Conservation (phyloP, 2,888 invertebrate species). For the Noctua janthe region DNA sequence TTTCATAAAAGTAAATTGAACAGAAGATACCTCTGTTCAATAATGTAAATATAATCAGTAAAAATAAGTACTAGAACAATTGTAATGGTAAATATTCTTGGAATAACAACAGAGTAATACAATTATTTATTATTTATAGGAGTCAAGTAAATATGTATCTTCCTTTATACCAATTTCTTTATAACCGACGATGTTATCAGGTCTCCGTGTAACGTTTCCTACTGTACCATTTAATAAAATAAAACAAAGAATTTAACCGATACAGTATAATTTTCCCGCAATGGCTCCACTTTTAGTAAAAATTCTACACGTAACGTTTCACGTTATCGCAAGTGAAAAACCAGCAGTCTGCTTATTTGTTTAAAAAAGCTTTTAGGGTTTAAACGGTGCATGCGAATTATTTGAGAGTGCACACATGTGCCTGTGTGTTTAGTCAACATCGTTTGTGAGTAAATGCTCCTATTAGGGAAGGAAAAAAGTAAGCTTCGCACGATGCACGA, state of each 20-base stretch:
- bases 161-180: not conserved
- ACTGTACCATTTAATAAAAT: slow-evolving; percentile 5
- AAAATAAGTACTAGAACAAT: not conserved
- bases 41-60: not conserved
- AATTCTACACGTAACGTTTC: slow-evolving; percentile 19
- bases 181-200: not conserved
- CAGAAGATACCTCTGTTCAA: not conserved
- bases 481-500: slow-evolving; percentile 19
- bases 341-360: slow-evolving; percentile 52
- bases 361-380: slow-evolving; percentile 60
- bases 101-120: not conserved
- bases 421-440: slow-evolving; percentile 45
- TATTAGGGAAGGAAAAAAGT: slow-evolving; percentile 41
- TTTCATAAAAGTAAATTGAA: not conserved
- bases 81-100: not conserved
- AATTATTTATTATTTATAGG: not conserved
- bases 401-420: slow-evolving; percentile 58
- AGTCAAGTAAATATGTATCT: not conserved
- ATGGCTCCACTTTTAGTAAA: slow-evolving; percentile 32
- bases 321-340: slow-evolving; percentile 50
- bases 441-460: slow-evolving; percentile 40
- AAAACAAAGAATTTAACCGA: slow-evolving; percentile 9
- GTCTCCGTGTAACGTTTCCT: not conserved
- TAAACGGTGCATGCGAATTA: slow-evolving; percentile 59
- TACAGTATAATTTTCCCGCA: slow-evolving; percentile 2